Percentiles rank a stretch among this genome's conserved stretches.
These are phyloP conservation scores for Macrosteles quadrilineatus DNA, from an alignment of 1,140 invertebrate species.

Conservation along the genomic window DNA sequence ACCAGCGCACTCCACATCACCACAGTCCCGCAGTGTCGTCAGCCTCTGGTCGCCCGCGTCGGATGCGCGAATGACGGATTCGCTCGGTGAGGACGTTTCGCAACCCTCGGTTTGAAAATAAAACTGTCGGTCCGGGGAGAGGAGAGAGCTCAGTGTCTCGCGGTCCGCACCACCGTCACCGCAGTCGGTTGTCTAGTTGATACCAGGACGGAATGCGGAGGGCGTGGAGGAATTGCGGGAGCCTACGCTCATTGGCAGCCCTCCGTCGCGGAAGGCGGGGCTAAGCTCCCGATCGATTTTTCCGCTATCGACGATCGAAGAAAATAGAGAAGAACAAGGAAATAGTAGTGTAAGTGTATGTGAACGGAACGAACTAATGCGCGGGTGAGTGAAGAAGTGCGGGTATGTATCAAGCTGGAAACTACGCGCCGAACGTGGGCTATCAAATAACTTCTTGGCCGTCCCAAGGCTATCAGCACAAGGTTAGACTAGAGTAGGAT, in stretches of 20 bases:
- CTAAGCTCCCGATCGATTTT: constrained; percentile 35
- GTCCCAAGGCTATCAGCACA: constrained; percentile 40
- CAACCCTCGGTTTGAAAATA: too few species aligned
- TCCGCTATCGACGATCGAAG: constrained; percentile 24
- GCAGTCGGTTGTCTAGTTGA: not conserved
- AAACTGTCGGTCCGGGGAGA: too few species aligned
- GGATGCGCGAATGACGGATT: too few species aligned
- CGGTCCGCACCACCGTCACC: not conserved
- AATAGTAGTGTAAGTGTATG: constrained; percentile 32
- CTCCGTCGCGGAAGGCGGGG: constrained; percentile 29
- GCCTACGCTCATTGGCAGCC: constrained; percentile 31
- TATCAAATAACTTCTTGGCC: constrained; percentile 40
- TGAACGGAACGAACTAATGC: constrained; percentile 11
- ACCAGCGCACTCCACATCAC: too few species aligned
- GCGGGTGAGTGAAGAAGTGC: constrained; percentile 8
- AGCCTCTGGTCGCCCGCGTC: too few species aligned
- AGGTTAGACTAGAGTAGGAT: constrained; percentile 34
- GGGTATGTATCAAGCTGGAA: constrained; percentile 37
- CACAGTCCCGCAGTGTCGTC: too few species aligned
- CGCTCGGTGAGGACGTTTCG: too few species aligned
- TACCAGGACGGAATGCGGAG: not conserved
- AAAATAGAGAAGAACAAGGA: constrained; percentile 30
- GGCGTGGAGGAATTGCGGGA: not conserved
- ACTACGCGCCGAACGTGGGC: constrained; percentile 34
- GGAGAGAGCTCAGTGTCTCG: not conserved